Conservation (phyloP, 2,797 vertebrate species). For the Phrynocephalus forsythii region DNA sequence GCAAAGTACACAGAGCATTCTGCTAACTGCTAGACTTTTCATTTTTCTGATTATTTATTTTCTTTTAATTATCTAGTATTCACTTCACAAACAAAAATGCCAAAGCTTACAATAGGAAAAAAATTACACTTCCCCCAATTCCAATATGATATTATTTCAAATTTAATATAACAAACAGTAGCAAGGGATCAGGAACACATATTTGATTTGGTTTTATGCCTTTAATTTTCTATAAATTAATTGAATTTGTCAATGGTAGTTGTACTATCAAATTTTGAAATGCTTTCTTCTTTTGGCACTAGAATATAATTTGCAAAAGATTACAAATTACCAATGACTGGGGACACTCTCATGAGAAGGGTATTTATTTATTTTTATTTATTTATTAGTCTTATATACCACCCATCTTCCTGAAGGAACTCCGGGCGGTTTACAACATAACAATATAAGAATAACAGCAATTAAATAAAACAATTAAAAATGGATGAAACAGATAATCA, state of each 20-base stretch:
- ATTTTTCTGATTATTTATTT: neutral
- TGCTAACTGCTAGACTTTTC: neutral
- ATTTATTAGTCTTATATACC: no score
- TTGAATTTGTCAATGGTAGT: neutral
- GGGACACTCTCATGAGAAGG: neutral
- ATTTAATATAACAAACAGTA: constrained; percentile 1
- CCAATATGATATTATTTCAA: neutral
- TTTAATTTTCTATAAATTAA: constrained; percentile 24
- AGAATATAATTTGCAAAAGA: neutral
- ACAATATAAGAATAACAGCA: no score
- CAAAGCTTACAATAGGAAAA: neutral
- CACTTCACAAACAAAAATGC: neutral
- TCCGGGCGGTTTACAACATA: no score
- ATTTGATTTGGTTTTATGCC: constrained; percentile 13
- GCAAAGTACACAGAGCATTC: neutral
- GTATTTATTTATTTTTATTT: neutral
- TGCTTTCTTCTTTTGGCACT: neutral
- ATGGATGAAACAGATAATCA: no score
- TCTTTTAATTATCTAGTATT: neutral
- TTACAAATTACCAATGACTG: neutral
- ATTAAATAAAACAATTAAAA: no score
- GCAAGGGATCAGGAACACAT: neutral
- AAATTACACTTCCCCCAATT: neutral
- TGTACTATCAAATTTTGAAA: neutral
- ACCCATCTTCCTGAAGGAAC: no score